Evolutionary conservation across 1,140 invertebrate species (phyloP), one percentile per base, ranked within the genome.

Genomic region (Drosophila lowei): DNA sequence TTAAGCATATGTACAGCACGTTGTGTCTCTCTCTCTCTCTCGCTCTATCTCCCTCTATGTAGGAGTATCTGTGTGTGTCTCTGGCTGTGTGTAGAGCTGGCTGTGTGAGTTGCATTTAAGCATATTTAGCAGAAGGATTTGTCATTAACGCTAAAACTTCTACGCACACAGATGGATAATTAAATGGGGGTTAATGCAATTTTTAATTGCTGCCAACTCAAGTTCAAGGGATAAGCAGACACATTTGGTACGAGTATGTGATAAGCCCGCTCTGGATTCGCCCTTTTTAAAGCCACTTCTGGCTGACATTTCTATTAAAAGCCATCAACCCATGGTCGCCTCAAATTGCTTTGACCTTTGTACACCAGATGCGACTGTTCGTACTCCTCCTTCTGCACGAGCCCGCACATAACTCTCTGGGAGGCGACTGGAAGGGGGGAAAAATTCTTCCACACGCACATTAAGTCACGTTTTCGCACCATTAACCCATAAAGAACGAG

Each of bases 381-480:
- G 43, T 46, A 57, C 46, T 61, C 30, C 56, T 11, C 68, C 43
- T 11, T 18, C 34, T 16, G 11, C 48, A 57, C 66, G 67, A 58
- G 62, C 55, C 57, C 55, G 57, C 62, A 66, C 78, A 81, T 88
- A 86, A 86, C 74, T 86, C 78, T 81, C 50, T 11, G 72, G 72
- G 34, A 53, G 58, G 68, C 52, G 25, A 49, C 53, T 57, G 43
- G 21, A 38, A 55, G 64, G 46, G 54, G 44, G 15, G 42, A 73
- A 65, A 76, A 72, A 86, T 88, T 85, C 76, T 54, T 72, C 77
- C 78, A 88, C 81, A 86, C 81, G 81, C 83, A 86, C 89, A 90
- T 90, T 90, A 90, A 90, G 89, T 90, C 89, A 90, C 89, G 89
- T 90, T 90, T 90, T 90, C 89, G 89, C 89, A 90, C 89, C 89